These are phyloP conservation scores for Poecile atricapillus DNA, from an alignment of 2,113 vertebrate species.

Conservation along the genomic window DNA sequence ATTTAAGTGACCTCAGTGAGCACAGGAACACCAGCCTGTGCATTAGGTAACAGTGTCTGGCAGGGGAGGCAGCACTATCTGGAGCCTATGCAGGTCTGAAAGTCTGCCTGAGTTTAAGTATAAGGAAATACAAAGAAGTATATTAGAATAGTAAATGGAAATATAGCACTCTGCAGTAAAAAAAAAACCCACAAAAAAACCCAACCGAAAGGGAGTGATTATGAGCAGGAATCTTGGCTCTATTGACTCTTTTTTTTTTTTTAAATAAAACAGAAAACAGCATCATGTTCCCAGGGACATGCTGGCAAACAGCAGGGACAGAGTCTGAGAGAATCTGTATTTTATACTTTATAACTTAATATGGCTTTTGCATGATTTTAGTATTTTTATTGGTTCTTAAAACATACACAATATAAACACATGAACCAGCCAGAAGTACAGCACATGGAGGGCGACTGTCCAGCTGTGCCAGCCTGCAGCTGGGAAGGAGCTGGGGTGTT, in stretches of 20 bases:
- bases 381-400: constrained; percentile 26
- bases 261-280: not conserved
- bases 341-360: constrained; percentile 43
- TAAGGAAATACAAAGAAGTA: not conserved
- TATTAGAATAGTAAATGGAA: constrained; percentile 39
- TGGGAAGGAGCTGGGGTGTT: not conserved
- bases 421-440: not conserved
- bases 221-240: constrained; percentile 48
- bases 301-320: constrained; percentile 24
- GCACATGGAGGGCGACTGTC: not conserved
- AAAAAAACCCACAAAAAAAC: not conserved
- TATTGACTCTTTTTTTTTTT: not conserved
- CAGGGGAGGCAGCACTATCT: not conserved
- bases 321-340: constrained; percentile 22
- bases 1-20: not conserved
- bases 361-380: constrained; percentile 20
- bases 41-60: not conserved
- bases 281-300: constrained; percentile 37
- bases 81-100: not conserved
- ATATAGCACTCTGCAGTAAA: not conserved
- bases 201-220: constrained; percentile 13
- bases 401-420: not conserved
- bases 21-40: not conserved
- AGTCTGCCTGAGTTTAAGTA: not conserved
- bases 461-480: not conserved